Evolutionary conservation across 2,888 invertebrate genomes (phyloP), one percentile per base, ranked within the genome.

Genomic region (Himalopsyche japonica): DNA sequence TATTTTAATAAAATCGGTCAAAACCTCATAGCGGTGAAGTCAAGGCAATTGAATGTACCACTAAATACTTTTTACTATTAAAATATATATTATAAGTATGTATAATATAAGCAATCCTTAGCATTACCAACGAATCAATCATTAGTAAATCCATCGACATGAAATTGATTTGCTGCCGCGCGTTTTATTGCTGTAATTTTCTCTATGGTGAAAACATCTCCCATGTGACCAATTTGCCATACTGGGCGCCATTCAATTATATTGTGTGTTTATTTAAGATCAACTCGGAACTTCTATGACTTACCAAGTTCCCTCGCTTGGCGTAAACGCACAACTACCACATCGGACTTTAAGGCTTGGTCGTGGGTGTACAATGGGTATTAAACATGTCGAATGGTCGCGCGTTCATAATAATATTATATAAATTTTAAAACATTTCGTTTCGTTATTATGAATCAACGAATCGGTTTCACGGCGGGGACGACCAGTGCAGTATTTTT

Each of bases 351-450:
- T 57, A 57, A 80, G 49, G 30, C 27, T 30, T 20, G 64, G 32
- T 12, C 64, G 84, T 85, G 82, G 84, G 84, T 79, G 83, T 83
- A 84, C 84, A 86, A 86, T 86, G 82, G 84, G 86, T 81, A 81
- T 85, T 86, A 86, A 86, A 86, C 79, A 86, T 86, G 83, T 86
- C 86, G 84, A 80, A 85, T 83, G 57, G 80, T 77, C 84, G 77
- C 81, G 78, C 82, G 57, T 81, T 76, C 64, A 80, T 64, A 85
- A 80, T 64, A 85, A 80, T 82, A 85, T 85, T 84, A 84, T 82
- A 79, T 32, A 78, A 20, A 84, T 70, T 78, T 85, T 85, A 83
- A 85, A 85, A 82, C 84, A 79, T 79, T 86, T 84, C 82, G 85
- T 85, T 82, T 76, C 78, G 24, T 78, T 83, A 82, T 85, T 85